Conservation (phyloP, 2,797 vertebrate genomes). For the Adrianichthys oophorus region DNA sequence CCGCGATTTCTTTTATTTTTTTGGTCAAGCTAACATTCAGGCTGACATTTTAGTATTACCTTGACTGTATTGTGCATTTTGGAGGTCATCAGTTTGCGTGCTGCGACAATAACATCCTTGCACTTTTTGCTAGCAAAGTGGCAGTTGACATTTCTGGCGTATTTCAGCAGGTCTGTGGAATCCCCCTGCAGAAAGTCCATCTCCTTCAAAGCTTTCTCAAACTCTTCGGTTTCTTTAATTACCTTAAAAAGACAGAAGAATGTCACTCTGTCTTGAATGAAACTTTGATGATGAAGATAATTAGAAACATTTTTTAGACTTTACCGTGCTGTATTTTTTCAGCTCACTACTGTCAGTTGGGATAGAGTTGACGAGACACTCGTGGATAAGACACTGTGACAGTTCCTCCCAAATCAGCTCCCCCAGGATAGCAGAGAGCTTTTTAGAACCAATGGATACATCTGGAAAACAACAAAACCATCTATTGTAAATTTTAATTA, state of each 20-base stretch:
- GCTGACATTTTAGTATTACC: conserved; percentile 60
- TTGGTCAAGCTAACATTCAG: background rate
- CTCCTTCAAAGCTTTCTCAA: conserved; percentile 86
- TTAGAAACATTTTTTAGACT: background rate
- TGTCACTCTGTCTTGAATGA: background rate
- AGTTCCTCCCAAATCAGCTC: conserved; percentile 91
- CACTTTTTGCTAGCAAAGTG: conserved; percentile 98
- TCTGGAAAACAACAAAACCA: conserved; percentile 67
- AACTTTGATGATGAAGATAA: background rate
- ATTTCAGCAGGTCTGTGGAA: conserved; percentile 88
- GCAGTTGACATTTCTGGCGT: conserved; percentile 90
- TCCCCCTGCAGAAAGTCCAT: conserved; percentile 86
- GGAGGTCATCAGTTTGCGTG: conserved; percentile 93
- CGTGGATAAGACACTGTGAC: conserved; percentile 89
- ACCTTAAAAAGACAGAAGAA: conserved; percentile 74
- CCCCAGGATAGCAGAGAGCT: conserved; percentile 83
- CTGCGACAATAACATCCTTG: conserved; percentile 91
- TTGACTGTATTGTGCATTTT: conserved; percentile 96
- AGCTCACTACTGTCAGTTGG: conserved; percentile 91
- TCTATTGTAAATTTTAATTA: background rate
- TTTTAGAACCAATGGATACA: conserved; percentile 74
- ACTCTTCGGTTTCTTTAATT: conserved; percentile 90
- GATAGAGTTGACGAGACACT: conserved; percentile 92
- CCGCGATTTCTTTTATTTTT: too few relatives aligned
- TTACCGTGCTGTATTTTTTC: conserved; percentile 87